These are phyloP conservation scores for Aleiodes alternator DNA, from an alignment of 2,888 invertebrate genomes.

Conservation along the genomic window DNA sequence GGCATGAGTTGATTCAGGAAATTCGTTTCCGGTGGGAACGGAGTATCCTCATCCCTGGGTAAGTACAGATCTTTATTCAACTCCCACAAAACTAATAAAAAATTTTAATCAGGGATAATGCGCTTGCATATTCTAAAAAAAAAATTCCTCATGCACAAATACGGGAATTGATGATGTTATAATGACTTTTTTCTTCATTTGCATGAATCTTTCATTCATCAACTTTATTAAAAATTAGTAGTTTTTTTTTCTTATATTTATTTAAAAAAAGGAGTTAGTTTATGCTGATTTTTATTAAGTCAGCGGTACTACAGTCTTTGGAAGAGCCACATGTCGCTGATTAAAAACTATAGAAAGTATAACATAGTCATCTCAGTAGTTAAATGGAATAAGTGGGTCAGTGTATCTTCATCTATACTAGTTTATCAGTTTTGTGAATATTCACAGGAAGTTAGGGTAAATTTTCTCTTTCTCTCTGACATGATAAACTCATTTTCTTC, in stretches of 20 bases:
- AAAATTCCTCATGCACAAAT: constrained; percentile 43
- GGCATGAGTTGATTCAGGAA: constrained; percentile 95
- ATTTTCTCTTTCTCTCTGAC: too few species aligned
- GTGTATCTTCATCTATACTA: too few species aligned
- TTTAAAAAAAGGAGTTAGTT: constrained; percentile 14
- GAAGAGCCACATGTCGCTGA: constrained; percentile 44
- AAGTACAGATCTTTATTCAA: constrained; percentile 75
- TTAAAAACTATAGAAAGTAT: constrained; percentile 3
- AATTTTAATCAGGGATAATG: constrained; percentile 44
- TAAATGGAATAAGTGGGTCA: too few species aligned
- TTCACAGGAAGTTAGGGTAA: too few species aligned
- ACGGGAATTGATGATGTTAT: constrained; percentile 44
- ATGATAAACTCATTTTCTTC: too few species aligned
- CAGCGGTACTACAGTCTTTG: constrained; percentile 64
- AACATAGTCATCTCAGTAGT: not conserved
- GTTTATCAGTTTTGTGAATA: too few species aligned
- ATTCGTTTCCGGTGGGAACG: constrained; percentile 94
- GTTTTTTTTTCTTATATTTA: constrained; percentile 3
- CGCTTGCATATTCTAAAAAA: constrained; percentile 27
- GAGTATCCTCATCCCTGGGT: constrained; percentile 88
- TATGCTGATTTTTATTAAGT: constrained; percentile 21
- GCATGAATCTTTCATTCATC: constrained; percentile 2
- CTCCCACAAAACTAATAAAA: constrained; percentile 38
- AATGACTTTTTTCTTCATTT: constrained; percentile 26
- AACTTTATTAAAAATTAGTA: constrained; percentile 13